Evolutionary conservation across 2,888 invertebrate genomes (phyloP).

Genomic region (Eustalomyia histrio): DNA sequence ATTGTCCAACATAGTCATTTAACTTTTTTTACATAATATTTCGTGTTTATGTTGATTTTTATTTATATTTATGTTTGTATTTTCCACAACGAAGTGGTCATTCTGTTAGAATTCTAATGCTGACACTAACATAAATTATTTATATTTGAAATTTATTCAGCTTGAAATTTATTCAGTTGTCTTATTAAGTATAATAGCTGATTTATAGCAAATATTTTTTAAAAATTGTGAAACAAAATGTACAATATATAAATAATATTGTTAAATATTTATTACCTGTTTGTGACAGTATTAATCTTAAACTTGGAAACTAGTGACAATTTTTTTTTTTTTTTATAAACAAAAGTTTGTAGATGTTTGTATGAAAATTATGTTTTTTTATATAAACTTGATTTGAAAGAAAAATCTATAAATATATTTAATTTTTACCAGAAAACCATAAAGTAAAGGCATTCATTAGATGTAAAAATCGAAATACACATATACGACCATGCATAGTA

Average conservation of each 20-base stretch:
- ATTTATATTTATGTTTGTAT: background rate
- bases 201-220: background rate
- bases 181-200: background rate
- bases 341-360: too few species aligned
- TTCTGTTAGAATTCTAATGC: slow-evolving; percentile 7
- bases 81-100: background rate
- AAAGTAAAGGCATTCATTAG: too few species aligned
- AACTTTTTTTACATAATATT: background rate
- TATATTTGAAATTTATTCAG: slow-evolving; percentile 9
- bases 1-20: slow-evolving; percentile 11
- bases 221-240: background rate
- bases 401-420: too few species aligned
- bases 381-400: too few species aligned
- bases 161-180: background rate
- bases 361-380: too few species aligned
- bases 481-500: too few species aligned
- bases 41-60: background rate
- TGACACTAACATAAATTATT: slow-evolving; percentile 24
- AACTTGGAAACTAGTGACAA: background rate
- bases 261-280: background rate
- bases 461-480: too few species aligned
- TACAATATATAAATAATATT: background rate
- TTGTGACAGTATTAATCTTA: slow-evolving; percentile 23
- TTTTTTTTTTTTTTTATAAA: too few species aligned
- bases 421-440: too few species aligned